These are phyloP conservation scores for Helleia helle DNA, from an alignment of 2,888 invertebrate species.

Conservation along the genomic window DNA sequence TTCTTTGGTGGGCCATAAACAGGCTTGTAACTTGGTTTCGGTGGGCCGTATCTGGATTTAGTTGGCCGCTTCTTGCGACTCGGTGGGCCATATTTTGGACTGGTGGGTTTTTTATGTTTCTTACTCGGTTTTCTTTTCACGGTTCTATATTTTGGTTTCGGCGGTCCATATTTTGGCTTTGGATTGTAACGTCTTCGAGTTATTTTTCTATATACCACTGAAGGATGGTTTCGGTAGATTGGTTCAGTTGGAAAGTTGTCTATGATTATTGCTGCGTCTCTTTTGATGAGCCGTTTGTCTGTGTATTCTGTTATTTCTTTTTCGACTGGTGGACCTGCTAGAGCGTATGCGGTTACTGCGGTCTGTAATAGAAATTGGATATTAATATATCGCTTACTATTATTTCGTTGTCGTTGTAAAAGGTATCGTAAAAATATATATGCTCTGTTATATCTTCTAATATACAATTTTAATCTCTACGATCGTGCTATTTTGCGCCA, in stretches of 20 bases:
- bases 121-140: conserved; percentile 35
- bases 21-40: conserved; percentile 27
- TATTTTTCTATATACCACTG: conserved; percentile 40
- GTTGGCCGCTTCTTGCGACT: conserved; percentile 28
- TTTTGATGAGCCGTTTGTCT: conserved; percentile 28
- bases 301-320: conserved; percentile 26
- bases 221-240: conserved; percentile 33
- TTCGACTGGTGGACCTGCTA: conserved; percentile 24
- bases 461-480: no score
- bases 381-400: no score
- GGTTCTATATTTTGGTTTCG: conserved; percentile 32
- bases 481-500: no score
- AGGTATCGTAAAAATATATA: no score
- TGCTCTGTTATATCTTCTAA: no score
- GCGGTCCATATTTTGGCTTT: conserved; percentile 31
- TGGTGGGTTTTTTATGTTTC: conserved; percentile 33
- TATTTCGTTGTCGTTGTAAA: no score
- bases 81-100: conserved; percentile 30
- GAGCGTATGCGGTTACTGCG: conserved; percentile 36
- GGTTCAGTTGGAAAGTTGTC: conserved; percentile 36
- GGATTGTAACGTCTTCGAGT: conserved; percentile 31
- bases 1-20: conserved; percentile 31
- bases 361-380: conserved; percentile 38
- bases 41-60: conserved; percentile 31
- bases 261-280: conserved; percentile 43